Evolutionary conservation across 2,797 vertebrate species (phyloP), one percentile per base, ranked within the genome.

Genomic region (Apogon talboti): DNA sequence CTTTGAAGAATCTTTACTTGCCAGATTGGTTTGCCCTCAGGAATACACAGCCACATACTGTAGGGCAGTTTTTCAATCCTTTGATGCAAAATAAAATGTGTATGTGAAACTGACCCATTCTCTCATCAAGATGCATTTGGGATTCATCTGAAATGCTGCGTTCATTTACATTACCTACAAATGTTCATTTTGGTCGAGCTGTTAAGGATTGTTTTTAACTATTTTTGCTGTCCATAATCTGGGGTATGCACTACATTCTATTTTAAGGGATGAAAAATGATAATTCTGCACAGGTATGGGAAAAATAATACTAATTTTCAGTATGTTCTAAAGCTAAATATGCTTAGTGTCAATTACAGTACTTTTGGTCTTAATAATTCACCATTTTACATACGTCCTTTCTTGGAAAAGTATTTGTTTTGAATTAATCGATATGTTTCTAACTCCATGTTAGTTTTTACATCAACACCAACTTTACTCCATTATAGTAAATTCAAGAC

Each of bases 41-140:
- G 92, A 93, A 94, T 86, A 91, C 85, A 90, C 89, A 92, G 91
- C 84, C 87, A 91, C 88, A 89, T 88, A 85, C 74, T 81, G 83
- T 88, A 87, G 89, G 90, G 87, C 83, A 74, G 18, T 77, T 84
- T 89, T 82, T 82, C 83, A 91, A 90, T 87, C 80, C 80, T 88
- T 91, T 90, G 86, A 93, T 92, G 91, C 90, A 89, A 93, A 92
- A 93, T 93, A 93, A 94, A 94, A 91, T 71, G 85, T 94, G 88
- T 93, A 91, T 89, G 91, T 94, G 88, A 89, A 91, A 89, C 88
- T 60, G 12, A 89, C 66, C 45, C 30, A 13, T 35, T 59, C 70
- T 79, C 46, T 74, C 16, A 54, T 55, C 54, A 35, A n/a, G 28
- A 4, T 79, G 69, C 57, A 53, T 82, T 21, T 66, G 62, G 78